Conservation (phyloP, 2,888 invertebrate genomes). For the Argyresthia goedartella region DNA sequence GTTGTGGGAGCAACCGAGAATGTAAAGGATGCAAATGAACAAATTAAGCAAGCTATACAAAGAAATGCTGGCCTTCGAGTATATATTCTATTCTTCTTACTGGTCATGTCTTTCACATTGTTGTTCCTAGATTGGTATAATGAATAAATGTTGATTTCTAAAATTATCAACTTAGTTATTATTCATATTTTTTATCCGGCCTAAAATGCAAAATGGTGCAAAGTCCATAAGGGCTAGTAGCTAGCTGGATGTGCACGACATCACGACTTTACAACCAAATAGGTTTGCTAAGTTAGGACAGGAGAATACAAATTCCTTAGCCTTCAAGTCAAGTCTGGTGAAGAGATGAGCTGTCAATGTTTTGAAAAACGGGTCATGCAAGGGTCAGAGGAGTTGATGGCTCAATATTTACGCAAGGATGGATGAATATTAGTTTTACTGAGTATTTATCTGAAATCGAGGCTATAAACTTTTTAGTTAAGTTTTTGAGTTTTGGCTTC, state of each 20-base stretch:
- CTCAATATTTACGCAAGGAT: too few relatives aligned
- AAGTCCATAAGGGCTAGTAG: neutral
- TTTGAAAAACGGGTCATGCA: too few relatives aligned
- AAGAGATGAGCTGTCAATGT: too few relatives aligned
- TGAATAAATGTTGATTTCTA: constrained; percentile 57
- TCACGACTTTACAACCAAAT: too few relatives aligned
- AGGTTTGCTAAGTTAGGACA: too few relatives aligned
- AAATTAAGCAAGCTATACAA: constrained; percentile 96
- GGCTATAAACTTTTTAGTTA: too few relatives aligned
- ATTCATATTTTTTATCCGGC: neutral
- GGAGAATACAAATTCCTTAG: too few relatives aligned
- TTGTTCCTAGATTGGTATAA: constrained; percentile 99
- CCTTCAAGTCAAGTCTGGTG: too few relatives aligned
- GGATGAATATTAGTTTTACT: too few relatives aligned
- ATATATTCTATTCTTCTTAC: constrained; percentile 93
- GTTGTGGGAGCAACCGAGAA: constrained; percentile 95
- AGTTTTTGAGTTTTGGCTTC: too few relatives aligned
- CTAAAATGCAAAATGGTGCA: neutral
- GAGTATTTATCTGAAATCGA: too few relatives aligned
- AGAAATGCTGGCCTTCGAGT: constrained; percentile 95
- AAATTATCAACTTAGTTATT: neutral
- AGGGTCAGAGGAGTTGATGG: too few relatives aligned
- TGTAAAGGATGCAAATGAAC: constrained; percentile 96
- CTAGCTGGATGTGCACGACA: neutral
- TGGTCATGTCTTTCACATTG: constrained; percentile 96